Percentiles rank a stretch among this genome's conserved stretches.
These are phyloP conservation scores for Babylonia areolata DNA, from an alignment of 1,140 invertebrate species.

Conservation along the genomic window DNA sequence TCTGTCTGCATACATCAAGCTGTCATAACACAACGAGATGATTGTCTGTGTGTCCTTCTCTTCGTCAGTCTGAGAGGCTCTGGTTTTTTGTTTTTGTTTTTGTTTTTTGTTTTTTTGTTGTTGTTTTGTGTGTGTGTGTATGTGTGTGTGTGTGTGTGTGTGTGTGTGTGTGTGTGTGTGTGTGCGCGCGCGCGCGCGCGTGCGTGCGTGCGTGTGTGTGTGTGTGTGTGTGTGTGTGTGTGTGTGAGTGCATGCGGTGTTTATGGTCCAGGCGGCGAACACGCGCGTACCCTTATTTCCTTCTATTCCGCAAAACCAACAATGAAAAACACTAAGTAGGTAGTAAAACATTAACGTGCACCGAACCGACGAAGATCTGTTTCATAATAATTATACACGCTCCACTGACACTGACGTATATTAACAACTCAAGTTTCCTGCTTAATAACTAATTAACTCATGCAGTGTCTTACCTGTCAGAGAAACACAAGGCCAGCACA, in stretches of 20 bases:
- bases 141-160: background rate
- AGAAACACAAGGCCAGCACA: background rate
- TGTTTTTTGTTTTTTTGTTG: too few species aligned
- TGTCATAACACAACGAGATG: too few species aligned
- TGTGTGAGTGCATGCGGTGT: background rate
- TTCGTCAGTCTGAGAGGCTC: too few species aligned
- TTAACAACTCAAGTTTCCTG: too few species aligned
- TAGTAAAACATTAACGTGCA: background rate
- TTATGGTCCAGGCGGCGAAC: background rate
- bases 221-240: constrained; percentile 6
- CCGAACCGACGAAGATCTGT: background rate
- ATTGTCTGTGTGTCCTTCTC: too few species aligned
- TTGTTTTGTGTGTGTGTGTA: too few species aligned
- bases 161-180: constrained; percentile 6
- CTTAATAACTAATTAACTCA: too few species aligned
- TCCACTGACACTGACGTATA: background rate
- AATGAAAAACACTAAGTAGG: background rate
- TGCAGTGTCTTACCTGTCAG: background rate
- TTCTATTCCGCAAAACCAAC: background rate
- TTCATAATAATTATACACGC: background rate
- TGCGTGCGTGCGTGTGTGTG: constrained; percentile 17
- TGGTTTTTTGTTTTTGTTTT: too few species aligned
- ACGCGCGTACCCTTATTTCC: background rate
- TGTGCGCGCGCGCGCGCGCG: background rate
- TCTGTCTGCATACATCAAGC: too few species aligned